phyloP scores from a whole-genome alignment of 2,888 invertebrate species.

The Polymixis flavicincta region DNA sequence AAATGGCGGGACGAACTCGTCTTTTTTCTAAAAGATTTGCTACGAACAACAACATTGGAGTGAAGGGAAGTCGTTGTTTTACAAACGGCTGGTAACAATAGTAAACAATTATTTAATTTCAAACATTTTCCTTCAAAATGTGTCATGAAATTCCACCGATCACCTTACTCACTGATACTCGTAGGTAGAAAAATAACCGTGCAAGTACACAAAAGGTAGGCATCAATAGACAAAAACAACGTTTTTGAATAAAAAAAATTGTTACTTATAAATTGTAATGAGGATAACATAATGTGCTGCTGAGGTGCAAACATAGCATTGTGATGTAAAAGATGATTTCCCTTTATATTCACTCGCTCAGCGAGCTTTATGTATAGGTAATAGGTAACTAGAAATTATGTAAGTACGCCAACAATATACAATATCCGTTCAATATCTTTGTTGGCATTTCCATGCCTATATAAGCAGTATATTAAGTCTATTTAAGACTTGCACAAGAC shows the following conservation, averaged over 20 bases:
- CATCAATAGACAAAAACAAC: not conserved
- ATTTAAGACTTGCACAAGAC: too few relatives aligned
- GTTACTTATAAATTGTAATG: not conserved
- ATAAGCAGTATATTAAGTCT: too few relatives aligned
- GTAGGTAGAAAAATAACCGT: not conserved
- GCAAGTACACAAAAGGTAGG: not conserved
- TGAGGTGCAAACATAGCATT: slow-evolving; percentile 7
- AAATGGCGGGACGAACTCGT: too few relatives aligned
- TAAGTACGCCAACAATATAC: too few relatives aligned
- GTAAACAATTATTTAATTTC: not conserved
- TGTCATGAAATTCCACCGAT: not conserved
- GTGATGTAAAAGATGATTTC: slow-evolving; percentile 21
- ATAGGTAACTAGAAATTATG: too few relatives aligned
- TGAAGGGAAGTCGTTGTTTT: too few relatives aligned
- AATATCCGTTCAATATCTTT: too few relatives aligned
- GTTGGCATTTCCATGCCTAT: too few relatives aligned
- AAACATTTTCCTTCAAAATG: slow-evolving; percentile 5
- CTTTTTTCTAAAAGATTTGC: too few relatives aligned
- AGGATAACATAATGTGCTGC: slow-evolving; percentile 9
- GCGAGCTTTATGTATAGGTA: not conserved
- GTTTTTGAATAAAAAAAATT: slow-evolving; percentile 29
- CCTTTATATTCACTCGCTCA: slow-evolving; percentile 11
- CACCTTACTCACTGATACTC: not conserved
- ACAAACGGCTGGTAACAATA: too few relatives aligned
- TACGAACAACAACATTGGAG: too few relatives aligned